Percentiles rank a stretch among this genome's conserved stretches.
Evolutionary conservation across 2,113 vertebrate species (phyloP).

Genomic region (Thamnaconus septentrionalis): DNA sequence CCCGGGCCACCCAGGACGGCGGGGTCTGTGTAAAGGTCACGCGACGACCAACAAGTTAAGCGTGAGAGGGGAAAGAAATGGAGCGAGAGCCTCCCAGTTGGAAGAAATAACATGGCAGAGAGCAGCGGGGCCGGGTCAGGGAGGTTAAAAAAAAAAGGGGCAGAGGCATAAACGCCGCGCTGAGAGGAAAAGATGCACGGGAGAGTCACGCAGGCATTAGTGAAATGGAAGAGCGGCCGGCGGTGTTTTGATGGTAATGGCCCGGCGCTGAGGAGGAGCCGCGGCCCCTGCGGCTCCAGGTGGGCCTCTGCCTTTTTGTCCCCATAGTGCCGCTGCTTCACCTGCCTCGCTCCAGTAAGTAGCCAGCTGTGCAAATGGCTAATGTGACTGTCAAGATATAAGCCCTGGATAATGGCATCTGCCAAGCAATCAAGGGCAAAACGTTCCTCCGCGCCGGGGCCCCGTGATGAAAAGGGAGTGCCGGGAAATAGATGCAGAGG

Average conservation of each 20-base stretch:
- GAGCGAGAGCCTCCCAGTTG: constrained; percentile 10
- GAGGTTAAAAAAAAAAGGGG: constrained; percentile 35
- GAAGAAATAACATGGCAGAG: constrained; percentile 3
- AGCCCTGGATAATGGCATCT: constrained; percentile 73
- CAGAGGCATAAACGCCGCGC: neutral
- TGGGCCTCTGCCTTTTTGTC: constrained; percentile 59
- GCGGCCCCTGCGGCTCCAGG: constrained; percentile 54
- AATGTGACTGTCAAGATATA: constrained; percentile 75
- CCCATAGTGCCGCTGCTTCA: constrained; percentile 67
- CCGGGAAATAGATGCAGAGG: constrained; percentile 31
- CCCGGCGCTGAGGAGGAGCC: constrained; percentile 27
- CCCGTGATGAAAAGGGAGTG: constrained; percentile 53
- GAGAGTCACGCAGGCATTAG: constrained; percentile 24
- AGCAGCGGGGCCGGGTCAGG: constrained; percentile 12
- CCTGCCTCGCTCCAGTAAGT: constrained; percentile 65
- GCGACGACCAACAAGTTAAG: constrained; percentile 8
- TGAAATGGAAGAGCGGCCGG: constrained; percentile 39
- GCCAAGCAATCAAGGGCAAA: constrained; percentile 67
- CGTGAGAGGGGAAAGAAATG: constrained; percentile 11
- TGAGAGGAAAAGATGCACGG: constrained; percentile 3
- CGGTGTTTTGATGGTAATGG: constrained; percentile 48
- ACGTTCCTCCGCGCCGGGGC: constrained; percentile 56
- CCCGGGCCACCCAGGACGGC: too few species aligned
- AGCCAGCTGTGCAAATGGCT: constrained; percentile 71
- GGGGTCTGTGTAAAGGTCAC: too few species aligned